Evolutionary conservation across 64 coral and sea anemone genomes (phyloP), one percentile per base, ranked within the genome.

Genomic region (Stichodactyla helianthus): DNA sequence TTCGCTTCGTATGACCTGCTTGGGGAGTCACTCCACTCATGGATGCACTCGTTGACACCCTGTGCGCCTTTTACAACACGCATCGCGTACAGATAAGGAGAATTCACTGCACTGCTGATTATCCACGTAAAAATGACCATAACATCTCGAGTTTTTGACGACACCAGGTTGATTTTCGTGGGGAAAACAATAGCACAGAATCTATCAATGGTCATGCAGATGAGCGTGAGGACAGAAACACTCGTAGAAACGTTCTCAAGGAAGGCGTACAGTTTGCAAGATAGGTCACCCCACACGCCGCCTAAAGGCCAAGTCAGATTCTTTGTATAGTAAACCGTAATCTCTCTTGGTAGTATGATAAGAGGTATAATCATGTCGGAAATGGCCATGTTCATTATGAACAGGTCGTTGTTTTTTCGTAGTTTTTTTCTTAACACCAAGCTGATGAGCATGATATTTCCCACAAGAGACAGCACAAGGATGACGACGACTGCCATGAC

Each of bases 371-470:
- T 20, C 50, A 81, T 14, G 50, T 81, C 78, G 53, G 78, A 81
- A 22, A 81, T 81, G 19, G 78, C 78, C 78, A 81, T 81, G 78
- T 81, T 81, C 78, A 81, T 54, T 19, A 81, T 6, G 7, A 81
- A 81, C 17, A 52, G n/a, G 50, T 81, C 52, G 15, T 52, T 52
- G 52, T 6, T 52, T 81, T 53, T 81, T 81, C 35, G 18, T 9
- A 54, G 50, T 19, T 81, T 81, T 19, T 51, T 81, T 18, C 50
- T 19, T 6, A 54, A 81, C 1, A 81, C 52, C 78, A 81, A 44
- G 35, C 16, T 19, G 17, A 81, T 19, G 78, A 81, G 16, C 50
- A 54, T 6, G 78, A 81, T 52, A 54, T 81, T 81, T 52, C 78
- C 78, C 2, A 81, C 78, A 16, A 81, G 50, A 53, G 78, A 81